These are phyloP conservation scores for Drosophila pegasa DNA, from an alignment of 2,888 invertebrate genomes.

Conservation along the genomic window DNA sequence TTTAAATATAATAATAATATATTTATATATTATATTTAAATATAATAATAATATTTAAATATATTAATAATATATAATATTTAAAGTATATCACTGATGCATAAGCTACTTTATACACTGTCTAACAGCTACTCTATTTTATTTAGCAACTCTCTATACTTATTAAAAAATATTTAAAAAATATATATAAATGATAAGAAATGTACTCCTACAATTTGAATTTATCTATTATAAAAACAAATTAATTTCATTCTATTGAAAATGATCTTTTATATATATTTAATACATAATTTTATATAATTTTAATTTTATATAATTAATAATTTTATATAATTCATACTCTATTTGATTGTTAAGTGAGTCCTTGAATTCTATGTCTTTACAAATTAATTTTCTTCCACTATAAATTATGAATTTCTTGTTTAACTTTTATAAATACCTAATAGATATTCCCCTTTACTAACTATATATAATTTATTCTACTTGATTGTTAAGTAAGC, in stretches of 20 bases:
- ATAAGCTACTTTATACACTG: not conserved
- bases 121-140: not conserved
- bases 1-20: no score
- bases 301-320: no score
- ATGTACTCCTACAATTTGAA: not conserved
- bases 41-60: no score
- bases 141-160: not conserved
- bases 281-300: no score
- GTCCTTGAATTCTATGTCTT: no score
- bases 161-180: no score
- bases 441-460: not conserved
- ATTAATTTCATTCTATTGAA: not conserved
- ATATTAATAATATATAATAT: not conserved
- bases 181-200: no score
- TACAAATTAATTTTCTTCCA: not conserved
- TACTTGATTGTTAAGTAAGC: not conserved
- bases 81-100: not conserved
- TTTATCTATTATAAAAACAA: not conserved
- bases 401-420: not conserved
- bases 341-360: no score
- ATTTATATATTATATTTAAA: no score
- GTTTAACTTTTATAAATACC: not conserved
- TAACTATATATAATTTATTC: slow-evolving; percentile 7
- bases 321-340: no score
- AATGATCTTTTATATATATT: no score